phyloP scores from a whole-genome alignment of 35 echinoderm and acorn worm genomes.

The Apostichopus japonicus region DNA sequence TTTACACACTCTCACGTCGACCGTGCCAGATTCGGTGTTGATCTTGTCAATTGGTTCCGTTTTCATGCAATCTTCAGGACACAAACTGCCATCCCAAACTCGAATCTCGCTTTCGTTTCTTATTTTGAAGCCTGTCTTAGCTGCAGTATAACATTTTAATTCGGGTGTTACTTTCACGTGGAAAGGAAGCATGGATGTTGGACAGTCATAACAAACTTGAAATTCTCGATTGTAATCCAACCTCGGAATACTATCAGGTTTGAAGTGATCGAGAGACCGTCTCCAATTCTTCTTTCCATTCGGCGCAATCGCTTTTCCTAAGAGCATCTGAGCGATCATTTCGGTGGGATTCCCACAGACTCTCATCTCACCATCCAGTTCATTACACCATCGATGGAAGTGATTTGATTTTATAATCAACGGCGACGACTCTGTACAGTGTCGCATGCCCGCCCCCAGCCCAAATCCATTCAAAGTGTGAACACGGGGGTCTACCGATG shows the following conservation, averaged over 20 bases:
- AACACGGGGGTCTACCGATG: background rate
- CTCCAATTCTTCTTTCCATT: slow-evolving; percentile 17
- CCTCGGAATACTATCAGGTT: background rate
- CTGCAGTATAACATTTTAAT: background rate
- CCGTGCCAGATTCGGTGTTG: background rate
- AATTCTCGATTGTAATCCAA: background rate
- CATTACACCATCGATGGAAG: slow-evolving; percentile 21
- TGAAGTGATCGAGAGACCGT: background rate
- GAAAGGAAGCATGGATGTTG: slow-evolving; percentile 3
- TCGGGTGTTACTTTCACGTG: slow-evolving; percentile 13
- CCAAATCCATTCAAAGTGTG: background rate
- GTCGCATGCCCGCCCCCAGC: slow-evolving; percentile 8
- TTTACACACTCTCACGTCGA: background rate
- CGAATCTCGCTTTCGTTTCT: background rate
- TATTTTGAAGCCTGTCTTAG: background rate
- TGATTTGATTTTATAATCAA: slow-evolving; percentile 5
- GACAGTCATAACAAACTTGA: slow-evolving; percentile 22
- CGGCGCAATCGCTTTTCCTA: slow-evolving; percentile 28
- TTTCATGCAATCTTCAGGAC: slow-evolving; percentile 48
- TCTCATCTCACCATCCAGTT: slow-evolving; percentile 41
- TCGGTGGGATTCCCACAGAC: slow-evolving; percentile 27
- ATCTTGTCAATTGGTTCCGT: slow-evolving; percentile 14
- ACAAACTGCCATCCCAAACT: background rate
- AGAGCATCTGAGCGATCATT: slow-evolving; percentile 16
- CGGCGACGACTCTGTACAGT: background rate